phyloP scores from a whole-genome alignment of 2,113 vertebrate genomes.

The Tachysurus fulvidraco region DNA sequence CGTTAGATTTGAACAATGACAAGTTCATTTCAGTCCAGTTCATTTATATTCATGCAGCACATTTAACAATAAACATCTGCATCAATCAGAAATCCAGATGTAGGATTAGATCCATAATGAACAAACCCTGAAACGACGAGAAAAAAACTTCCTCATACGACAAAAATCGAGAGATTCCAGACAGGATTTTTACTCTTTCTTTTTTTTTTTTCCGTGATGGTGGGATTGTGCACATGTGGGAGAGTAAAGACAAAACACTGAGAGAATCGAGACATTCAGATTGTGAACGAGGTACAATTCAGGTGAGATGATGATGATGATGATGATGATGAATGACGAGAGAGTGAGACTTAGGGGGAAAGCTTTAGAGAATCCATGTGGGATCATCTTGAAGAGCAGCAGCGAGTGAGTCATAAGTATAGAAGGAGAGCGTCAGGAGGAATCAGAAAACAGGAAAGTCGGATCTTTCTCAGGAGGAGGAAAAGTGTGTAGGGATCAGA shows the following conservation, averaged over 20 bases:
- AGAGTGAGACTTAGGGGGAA: not conserved
- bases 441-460: not conserved
- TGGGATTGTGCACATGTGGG: not conserved
- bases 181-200: not conserved
- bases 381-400: not conserved
- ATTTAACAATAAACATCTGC: not conserved
- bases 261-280: not conserved
- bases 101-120: not conserved
- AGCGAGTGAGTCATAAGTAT: not conserved
- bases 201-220: not conserved
- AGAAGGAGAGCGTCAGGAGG: not conserved
- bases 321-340: not conserved
- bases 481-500: not conserved
- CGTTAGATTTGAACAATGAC: no score
- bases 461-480: not conserved
- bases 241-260: not conserved
- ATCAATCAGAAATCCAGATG: not conserved
- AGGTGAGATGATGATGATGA: not conserved
- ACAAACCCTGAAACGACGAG: no score
- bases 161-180: not conserved
- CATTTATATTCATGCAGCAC: not conserved
- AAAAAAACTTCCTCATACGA: no score
- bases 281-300: not conserved
- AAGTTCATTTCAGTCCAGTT: not conserved
- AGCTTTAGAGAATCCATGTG: not conserved